Conservation (phyloP, 2,888 invertebrate species). For the Labia minor region DNA sequence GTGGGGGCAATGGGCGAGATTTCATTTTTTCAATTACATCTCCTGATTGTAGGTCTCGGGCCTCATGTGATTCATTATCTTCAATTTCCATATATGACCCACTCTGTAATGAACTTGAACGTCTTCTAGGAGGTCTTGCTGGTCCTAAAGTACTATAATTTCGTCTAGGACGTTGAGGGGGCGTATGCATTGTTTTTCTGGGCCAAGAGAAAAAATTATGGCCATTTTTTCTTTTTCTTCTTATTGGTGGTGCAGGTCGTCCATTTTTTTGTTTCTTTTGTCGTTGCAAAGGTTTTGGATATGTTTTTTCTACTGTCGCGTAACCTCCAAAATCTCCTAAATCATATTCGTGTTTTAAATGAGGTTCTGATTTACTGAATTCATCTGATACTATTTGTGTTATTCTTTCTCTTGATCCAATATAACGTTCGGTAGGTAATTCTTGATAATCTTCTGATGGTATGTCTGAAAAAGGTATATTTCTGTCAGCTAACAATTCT, state of each 20-base stretch:
- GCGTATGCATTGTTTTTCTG: constrained; percentile 37
- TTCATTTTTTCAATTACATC: constrained; percentile 73
- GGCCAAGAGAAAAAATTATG: constrained; percentile 61
- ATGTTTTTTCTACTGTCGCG: constrained; percentile 59
- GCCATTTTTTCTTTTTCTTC: constrained; percentile 46
- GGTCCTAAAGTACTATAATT: constrained; percentile 52
- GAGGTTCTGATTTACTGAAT: constrained; percentile 15
- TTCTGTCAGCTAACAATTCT: constrained; percentile 27
- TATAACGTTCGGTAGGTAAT: constrained; percentile 30
- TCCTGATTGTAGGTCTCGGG: constrained; percentile 55
- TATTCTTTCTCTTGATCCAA: constrained; percentile 14
- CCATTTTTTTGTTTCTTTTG: constrained; percentile 41
- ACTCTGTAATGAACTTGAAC: constrained; percentile 35
- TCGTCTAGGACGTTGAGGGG: constrained; percentile 47
- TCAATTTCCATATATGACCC: constrained; percentile 23
- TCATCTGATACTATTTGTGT: constrained; percentile 32
- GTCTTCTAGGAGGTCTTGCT: constrained; percentile 49
- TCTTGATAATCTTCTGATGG: constrained; percentile 35
- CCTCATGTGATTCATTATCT: constrained; percentile 19
- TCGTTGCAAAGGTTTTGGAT: constrained; percentile 21
- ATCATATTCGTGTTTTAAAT: constrained; percentile 33
- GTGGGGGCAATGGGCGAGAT: constrained; percentile 72
- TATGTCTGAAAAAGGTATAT: constrained; percentile 19
- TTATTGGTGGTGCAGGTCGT: constrained; percentile 49
- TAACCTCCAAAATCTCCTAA: constrained; percentile 47